Conservation (phyloP, 2,888 invertebrate species). For the Meloe dianella region DNA sequence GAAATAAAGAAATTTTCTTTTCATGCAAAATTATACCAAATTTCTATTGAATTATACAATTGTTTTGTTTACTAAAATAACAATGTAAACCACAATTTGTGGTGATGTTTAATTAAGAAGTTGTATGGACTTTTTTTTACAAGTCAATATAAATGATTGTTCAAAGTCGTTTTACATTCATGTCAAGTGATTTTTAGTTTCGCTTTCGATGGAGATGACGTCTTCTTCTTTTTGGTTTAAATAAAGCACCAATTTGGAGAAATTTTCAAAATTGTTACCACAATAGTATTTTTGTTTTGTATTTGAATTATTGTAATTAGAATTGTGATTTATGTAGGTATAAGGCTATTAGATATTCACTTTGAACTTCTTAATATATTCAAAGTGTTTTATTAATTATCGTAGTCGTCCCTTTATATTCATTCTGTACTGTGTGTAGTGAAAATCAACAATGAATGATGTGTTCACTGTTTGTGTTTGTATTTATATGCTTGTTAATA, state of each 20-base stretch:
- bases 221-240: neutral
- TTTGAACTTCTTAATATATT: slow-evolving; percentile 38
- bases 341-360: slow-evolving; percentile 14
- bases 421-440: slow-evolving; percentile 19
- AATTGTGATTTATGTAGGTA: neutral
- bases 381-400: slow-evolving; percentile 36
- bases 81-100: neutral
- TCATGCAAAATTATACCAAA: too few relatives aligned
- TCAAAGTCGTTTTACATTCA: slow-evolving; percentile 13
- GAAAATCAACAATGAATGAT: slow-evolving; percentile 7
- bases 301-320: too few relatives aligned
- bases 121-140: slow-evolving; percentile 13
- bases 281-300: too few relatives aligned
- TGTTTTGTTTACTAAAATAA: neutral
- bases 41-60: too few relatives aligned
- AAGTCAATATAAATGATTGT: slow-evolving; percentile 3
- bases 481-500: slow-evolving; percentile 5
- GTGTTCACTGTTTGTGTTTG: neutral
- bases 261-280: neutral
- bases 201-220: slow-evolving; percentile 9
- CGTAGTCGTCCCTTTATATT: slow-evolving; percentile 17
- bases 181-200: neutral
- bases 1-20: too few relatives aligned
- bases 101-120: slow-evolving; percentile 6
- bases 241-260: neutral